These are phyloP conservation scores for Myrmecophaga tridactyla DNA, from an alignment of 2,113 vertebrate species.

Conservation along the genomic window DNA sequence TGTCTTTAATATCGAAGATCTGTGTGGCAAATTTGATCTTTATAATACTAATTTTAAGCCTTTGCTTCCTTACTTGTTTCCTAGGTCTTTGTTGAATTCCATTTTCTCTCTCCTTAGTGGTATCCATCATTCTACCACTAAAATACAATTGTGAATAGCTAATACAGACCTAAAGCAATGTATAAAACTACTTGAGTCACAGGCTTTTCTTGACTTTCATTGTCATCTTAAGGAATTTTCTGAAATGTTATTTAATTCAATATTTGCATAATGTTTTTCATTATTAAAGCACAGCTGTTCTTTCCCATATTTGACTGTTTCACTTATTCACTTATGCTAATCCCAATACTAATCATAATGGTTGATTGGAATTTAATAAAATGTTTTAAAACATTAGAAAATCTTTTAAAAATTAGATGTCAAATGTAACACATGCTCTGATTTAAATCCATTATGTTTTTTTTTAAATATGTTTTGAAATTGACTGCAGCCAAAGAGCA, in stretches of 20 bases:
- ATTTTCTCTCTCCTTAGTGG: neutral
- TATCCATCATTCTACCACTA: neutral
- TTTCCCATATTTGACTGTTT: constrained; percentile 38
- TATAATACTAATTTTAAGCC: neutral
- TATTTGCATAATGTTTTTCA: constrained; percentile 42
- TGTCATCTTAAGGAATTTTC: neutral
- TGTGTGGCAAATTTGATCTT: neutral
- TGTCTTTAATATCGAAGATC: neutral
- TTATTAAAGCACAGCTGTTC: constrained; percentile 22
- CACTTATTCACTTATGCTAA: constrained; percentile 46
- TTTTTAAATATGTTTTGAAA: constrained; percentile 20
- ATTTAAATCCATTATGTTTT: constrained; percentile 7
- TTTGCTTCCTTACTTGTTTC: neutral
- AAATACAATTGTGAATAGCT: neutral
- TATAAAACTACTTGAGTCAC: neutral
- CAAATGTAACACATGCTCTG: constrained; percentile 21
- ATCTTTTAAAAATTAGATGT: neutral
- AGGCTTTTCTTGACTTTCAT: neutral
- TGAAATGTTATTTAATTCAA: constrained; percentile 19
- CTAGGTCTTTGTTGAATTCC: neutral
- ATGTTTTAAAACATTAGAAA: constrained; percentile 14
- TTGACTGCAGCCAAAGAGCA: constrained; percentile 32
- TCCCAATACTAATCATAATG: constrained; percentile 30
- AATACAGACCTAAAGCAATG: neutral
- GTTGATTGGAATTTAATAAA: constrained; percentile 40